phyloP scores from a whole-genome alignment of 2,797 vertebrate species.

The Muraenolepis orangiensis region DNA sequence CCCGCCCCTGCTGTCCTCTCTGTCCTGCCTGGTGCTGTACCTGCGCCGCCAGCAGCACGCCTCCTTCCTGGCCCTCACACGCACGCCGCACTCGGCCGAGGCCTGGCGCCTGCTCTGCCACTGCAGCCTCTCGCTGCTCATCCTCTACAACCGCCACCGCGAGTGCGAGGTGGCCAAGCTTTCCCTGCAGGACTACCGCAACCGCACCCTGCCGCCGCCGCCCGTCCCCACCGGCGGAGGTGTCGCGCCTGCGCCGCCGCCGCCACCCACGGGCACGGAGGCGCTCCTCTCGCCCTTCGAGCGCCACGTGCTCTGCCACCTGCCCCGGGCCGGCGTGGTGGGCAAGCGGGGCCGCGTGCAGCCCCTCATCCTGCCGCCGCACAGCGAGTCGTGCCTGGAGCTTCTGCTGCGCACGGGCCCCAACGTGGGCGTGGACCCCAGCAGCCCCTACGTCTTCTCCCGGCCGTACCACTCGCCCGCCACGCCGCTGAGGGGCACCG shows the following conservation, averaged over 20 bases:
- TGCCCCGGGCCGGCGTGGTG: slow-evolving; percentile 70
- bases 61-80: slow-evolving; percentile 71
- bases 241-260: background rate
- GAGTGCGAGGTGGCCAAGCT: slow-evolving; percentile 81
- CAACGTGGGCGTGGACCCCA: slow-evolving; percentile 75
- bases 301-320: slow-evolving; percentile 69
- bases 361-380: slow-evolving; percentile 74
- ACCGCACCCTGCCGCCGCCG: slow-evolving; percentile 47
- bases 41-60: slow-evolving; percentile 76
- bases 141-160: slow-evolving; percentile 79
- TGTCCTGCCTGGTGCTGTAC: slow-evolving; percentile 74
- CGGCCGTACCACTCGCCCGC: slow-evolving; percentile 78
- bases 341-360: slow-evolving; percentile 76
- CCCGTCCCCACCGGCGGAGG: slow-evolving; percentile 28
- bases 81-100: slow-evolving; percentile 70
- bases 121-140: slow-evolving; percentile 77
- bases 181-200: slow-evolving; percentile 72
- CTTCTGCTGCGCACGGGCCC: slow-evolving; percentile 76
- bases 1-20: slow-evolving; percentile 74
- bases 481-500: slow-evolving; percentile 75
- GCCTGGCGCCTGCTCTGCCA: slow-evolving; percentile 80
- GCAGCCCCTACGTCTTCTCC: slow-evolving; percentile 78
- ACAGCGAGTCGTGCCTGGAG: slow-evolving; percentile 75
- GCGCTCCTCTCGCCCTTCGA: slow-evolving; percentile 73
- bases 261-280: slow-evolving; percentile 60